Base-by-base conservation (phyloP, 2,113 vertebrate species). In the Brachirus orientalis region DNA sequence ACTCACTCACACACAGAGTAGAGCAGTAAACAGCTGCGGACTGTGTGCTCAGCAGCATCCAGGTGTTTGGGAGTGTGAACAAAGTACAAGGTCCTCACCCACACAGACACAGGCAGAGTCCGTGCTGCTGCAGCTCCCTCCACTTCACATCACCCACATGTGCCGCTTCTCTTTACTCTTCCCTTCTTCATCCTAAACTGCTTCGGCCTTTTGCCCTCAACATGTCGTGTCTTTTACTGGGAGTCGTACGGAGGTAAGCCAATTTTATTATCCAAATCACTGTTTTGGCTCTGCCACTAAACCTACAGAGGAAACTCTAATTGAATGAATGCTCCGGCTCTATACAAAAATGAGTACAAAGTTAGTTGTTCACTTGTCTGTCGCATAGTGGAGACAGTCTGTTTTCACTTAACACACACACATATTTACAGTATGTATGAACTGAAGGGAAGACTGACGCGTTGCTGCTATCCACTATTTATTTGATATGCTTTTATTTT, bases 161-260 rank as follows among this genome's bases (percentile, higher is more conserved):
- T 56, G 58, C 40, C 54, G 11, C 47, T 22, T 16, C 22, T 50
- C 19, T 5, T 48, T 14, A 13, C 8, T 0, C 11, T 14, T 17
- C 8, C 9, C 17, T 7, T 18, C 13, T 28, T 14, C 8, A 51
- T 43, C 40, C 10, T 51, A 51, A 51, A 19, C 59, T 22, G 12
- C 46, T 35, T 71, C 53, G 50, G 3, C 10, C n/a, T 66, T 65
- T 48, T 56, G 10, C 41, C n/a, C 40, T 50, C 6, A 87, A 83
- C 16, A 94, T 94, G 93, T 92, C 93, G 51, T 85, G 84, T 52
- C 72, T 89, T 56, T 68, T 94, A 48, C 54, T 93, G n/a, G 86
- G 89, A 87, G 86, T 86, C 28, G 59, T 92, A 33, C 69, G 88
- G 65, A 91, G 91, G 93, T 92, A 56, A 85, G 92, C 82, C 1